Conservation (phyloP, 37 sponge, comb jelly and placozoan species). For the Agelas oroides region DNA sequence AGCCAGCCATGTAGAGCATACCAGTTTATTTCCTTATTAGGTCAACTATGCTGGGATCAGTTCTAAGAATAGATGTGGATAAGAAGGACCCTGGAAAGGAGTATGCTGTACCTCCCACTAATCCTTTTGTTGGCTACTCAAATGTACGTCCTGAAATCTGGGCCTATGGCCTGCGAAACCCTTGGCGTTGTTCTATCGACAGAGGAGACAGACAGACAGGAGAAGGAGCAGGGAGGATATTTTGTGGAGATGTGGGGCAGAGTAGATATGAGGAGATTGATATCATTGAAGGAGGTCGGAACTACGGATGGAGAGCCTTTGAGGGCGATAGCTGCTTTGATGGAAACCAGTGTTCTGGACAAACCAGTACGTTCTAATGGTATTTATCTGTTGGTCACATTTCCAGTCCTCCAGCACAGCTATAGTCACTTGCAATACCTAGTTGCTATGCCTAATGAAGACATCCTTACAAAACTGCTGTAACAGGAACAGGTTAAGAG, state of each 20-base stretch:
- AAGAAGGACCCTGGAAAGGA: slow-evolving; percentile 4
- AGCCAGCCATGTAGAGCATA: too few relatives aligned
- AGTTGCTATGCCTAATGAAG: too few relatives aligned
- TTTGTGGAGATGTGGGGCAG: slow-evolving; percentile 84
- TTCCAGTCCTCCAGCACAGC: too few relatives aligned
- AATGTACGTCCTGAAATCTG: slow-evolving; percentile 60
- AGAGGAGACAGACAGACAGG: slow-evolving; percentile 60
- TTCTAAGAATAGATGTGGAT: slow-evolving; percentile 31
- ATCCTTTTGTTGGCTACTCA: slow-evolving; percentile 52
- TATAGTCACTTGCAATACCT: too few relatives aligned
- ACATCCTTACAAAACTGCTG: too few relatives aligned
- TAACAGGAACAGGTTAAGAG: too few relatives aligned
- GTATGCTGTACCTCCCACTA: slow-evolving; percentile 62
- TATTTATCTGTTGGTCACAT: too few relatives aligned
- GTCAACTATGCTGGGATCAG: too few relatives aligned
- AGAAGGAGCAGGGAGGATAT: slow-evolving; percentile 51
- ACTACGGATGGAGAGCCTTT: slow-evolving; percentile 70
- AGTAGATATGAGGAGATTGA: slow-evolving; percentile 73
- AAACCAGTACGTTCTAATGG: background rate
- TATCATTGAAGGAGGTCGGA: slow-evolving; percentile 67
- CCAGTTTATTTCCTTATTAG: too few relatives aligned
- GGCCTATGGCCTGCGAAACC: slow-evolving; percentile 76
- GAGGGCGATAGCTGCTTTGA: slow-evolving; percentile 47
- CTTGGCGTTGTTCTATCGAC: slow-evolving; percentile 78
- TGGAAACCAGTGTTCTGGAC: background rate